Base-by-base conservation (phyloP, 1,140 invertebrate species). In the Drosophila ercepeae region DNA sequence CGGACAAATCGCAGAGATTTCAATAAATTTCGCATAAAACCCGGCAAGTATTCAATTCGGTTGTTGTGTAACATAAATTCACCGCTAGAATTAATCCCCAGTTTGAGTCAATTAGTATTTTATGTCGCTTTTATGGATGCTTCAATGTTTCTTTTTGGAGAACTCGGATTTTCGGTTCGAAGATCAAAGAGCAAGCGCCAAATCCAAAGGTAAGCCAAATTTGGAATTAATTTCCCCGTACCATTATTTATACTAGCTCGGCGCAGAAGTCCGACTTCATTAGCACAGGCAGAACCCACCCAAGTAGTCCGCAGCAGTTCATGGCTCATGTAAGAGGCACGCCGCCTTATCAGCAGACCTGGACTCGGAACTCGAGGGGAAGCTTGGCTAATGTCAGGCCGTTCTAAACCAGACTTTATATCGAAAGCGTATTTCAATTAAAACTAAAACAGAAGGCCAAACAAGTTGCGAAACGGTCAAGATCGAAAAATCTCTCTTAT, bases 31-130 rank as follows among this genome's bases (percentile, higher is more conserved):
- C 71, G 79, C 79, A 84, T 84, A 75, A 83, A 88, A 61, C 53
- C 58, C 55, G 59, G 49, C 73, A 72, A 78, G 76, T 65, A 82
- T 88, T 82, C 58, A 88, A 88, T 88, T 88, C 32, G 64, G 16
- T 25, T 71, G 72, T 88, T 88, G 82, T 88, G 70, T 88, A 88
- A 82, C 82, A 88, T 89, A 82, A 88, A 88, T 89, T 89, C 74
- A 82, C 58, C 78, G 83, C 83, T 72, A 72, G 70, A 89, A 78
- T 78, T 83, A 88, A 89, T 78, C 70, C 70, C 63, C 70, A 58
- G 61, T 46, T 64, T 51, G 65, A 82, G 74, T 88, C 83, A 88
- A 88, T 88, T 88, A 88, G 82, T 88, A 82, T 82, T 88, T 88
- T 75, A 88, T 82, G 70, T 74, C 82, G 69, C 51, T 89, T 88